Conservation (phyloP, 2,888 invertebrate genomes). For the Tipula lateralis region DNA sequence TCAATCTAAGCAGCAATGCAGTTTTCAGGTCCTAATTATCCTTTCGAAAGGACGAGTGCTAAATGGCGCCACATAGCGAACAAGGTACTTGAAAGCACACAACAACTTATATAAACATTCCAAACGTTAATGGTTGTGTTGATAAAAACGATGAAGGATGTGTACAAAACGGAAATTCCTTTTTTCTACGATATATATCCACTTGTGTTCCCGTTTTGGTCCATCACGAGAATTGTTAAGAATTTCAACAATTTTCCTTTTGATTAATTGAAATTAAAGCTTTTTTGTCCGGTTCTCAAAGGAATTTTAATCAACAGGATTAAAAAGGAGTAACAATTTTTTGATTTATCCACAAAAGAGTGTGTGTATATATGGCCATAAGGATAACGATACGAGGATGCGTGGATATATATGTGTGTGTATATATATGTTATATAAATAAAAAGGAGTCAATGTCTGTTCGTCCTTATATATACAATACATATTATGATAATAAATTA, state of each 20-base stretch:
- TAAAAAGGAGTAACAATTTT: not conserved
- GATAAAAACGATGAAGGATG: not conserved
- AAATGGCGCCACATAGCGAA: not conserved
- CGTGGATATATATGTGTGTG: too few species aligned
- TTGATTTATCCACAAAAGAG: not conserved
- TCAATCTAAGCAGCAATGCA: not conserved
- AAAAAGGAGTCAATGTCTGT: slow-evolving; percentile 3
- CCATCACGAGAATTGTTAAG: not conserved
- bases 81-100: not conserved
- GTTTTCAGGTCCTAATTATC: not conserved
- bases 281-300: not conserved
- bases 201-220: not conserved
- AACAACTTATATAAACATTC: not conserved
- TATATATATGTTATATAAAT: too few species aligned
- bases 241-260: slow-evolving; percentile 16
- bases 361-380: not conserved
- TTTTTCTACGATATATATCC: not conserved
- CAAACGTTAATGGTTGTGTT: not conserved
- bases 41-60: not conserved
- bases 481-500: slow-evolving; percentile 20
- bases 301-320: slow-evolving; percentile 24
- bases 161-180: not conserved
- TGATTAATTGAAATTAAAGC: slow-evolving; percentile 24
- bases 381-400: not conserved
- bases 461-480: not conserved